Evolutionary conservation across 2,888 invertebrate genomes (phyloP), one percentile per base, ranked within the genome.

Genomic region (Panzeria rudis): DNA sequence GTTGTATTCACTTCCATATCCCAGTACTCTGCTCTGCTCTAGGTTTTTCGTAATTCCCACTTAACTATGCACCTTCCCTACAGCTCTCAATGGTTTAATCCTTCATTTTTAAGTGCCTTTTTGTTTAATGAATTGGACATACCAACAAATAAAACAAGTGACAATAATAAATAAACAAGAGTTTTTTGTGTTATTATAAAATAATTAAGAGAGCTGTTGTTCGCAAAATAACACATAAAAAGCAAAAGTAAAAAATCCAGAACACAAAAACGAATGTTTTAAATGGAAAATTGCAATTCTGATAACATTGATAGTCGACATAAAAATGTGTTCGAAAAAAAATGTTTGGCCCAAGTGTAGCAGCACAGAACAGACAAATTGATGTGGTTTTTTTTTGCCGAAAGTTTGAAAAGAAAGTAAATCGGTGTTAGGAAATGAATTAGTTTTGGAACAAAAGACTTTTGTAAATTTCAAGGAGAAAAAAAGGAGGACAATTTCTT

Each of bases 41-140:
- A n/a, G n/a, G n/a, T n/a, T 29, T 5, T 29, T 29, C 2, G 29
- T 29, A 29, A 29, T 29, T 29, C 5, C 29, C 29, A 29, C 5
- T 29, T 29, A 29, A 29, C 29, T 29, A 29, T 29, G 29, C 29
- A 29, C 47, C 47, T 1, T 17, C 9, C 9, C 1, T 13, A n/a
- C 44, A 25, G 8, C 35, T 20, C 35, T 17, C 7, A 73, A 32
- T 17, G 80, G 66, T 1, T 80, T 80, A 73, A 80, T 29, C 7
- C 8, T 61, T 17, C 9, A 32, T 13, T 44, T 23, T 44, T 41
- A 78, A 81, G 52, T 81, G 81, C 61, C n/a, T n/a, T 66, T 61
- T 59, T 68, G 66, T 41, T 81, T 81, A 81, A 81, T 81, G 68
- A 75, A 81, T 81, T 81, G 68, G 47, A 81, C 81, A 81, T 54